Evolutionary conservation across 2,888 invertebrate genomes (phyloP).

Genomic region (Lasioglossum figueresi): DNA sequence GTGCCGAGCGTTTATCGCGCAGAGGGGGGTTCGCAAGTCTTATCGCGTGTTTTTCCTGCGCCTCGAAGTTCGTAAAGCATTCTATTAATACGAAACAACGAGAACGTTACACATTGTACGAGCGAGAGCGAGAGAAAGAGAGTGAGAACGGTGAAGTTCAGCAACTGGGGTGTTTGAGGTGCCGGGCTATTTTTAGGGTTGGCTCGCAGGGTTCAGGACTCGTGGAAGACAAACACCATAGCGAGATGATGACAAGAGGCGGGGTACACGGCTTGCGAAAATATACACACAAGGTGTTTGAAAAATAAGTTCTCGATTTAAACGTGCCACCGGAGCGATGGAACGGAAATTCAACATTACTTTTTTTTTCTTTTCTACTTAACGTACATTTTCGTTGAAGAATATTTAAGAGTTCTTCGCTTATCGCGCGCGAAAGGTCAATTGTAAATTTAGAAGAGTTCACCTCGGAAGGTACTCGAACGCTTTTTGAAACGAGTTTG

Average conservation of each 20-base stretch:
- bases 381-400: neutral
- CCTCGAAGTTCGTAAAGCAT: neutral
- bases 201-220: conserved; percentile 17
- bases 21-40: neutral
- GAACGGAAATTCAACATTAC: neutral
- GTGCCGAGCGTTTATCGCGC: neutral
- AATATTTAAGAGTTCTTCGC: neutral
- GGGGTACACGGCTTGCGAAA: conserved; percentile 4
- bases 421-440: neutral
- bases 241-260: neutral
- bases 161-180: conserved; percentile 46
- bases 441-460: neutral
- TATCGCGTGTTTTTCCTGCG: conserved; percentile 11
- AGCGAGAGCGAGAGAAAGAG: neutral
- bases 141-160: conserved; percentile 33
- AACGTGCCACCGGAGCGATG: neutral
- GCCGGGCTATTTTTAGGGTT: conserved; percentile 36
- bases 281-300: neutral
- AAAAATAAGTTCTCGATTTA: neutral
- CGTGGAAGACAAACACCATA: conserved; percentile 48
- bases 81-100: conserved; percentile 36
- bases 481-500: conserved; percentile 6
- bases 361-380: neutral
- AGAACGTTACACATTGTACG: conserved; percentile 22
- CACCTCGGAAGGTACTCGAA: neutral